Conservation (phyloP, 2,888 invertebrate genomes). For the Sinodicranocentrus sp. region DNA sequence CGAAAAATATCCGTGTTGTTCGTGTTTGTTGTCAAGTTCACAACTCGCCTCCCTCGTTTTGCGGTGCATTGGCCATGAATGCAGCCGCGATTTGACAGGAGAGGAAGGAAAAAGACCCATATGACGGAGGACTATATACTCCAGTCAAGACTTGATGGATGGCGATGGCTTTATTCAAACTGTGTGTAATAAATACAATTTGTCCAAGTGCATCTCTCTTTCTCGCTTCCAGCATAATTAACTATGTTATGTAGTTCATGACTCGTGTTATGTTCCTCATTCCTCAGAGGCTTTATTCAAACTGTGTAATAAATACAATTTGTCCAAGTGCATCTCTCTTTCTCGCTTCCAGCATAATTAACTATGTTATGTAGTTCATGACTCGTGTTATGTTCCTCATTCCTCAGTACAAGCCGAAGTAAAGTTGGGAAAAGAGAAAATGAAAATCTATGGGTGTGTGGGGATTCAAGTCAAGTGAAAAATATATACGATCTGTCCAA, state of each 20-base stretch:
- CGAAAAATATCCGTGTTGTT: neutral
- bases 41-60: constrained; percentile 13
- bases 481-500: constrained; percentile 2
- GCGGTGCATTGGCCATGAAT: constrained; percentile 24
- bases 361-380: neutral
- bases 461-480: constrained; percentile 48
- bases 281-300: too few relatives aligned
- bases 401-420: neutral
- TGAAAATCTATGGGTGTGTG: constrained; percentile 52
- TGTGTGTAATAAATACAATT: constrained; percentile 42
- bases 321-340: constrained; percentile 17
- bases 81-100: constrained; percentile 50
- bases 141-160: constrained; percentile 3
- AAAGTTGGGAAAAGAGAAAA: too few relatives aligned
- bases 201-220: constrained; percentile 17
- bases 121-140: neutral
- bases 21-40: neutral
- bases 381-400: neutral
- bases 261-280: neutral
- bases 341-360: neutral
- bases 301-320: constrained; percentile 40
- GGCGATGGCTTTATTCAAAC: constrained; percentile 8
- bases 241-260: neutral
- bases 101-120: neutral
- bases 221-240: neutral